Conservation (phyloP, 2,113 vertebrate genomes). For the Zosterops pallidus region DNA sequence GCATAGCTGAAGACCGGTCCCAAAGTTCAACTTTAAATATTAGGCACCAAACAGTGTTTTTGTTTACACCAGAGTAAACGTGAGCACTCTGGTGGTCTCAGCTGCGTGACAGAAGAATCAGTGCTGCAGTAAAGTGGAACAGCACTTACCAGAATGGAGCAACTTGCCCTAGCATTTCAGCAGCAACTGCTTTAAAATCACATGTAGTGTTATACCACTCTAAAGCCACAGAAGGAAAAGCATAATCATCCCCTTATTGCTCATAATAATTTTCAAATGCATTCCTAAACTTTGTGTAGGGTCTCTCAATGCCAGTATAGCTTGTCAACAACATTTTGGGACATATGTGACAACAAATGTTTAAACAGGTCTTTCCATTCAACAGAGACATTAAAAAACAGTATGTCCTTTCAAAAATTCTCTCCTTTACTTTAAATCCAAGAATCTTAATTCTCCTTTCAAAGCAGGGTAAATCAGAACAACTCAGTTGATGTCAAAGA, state of each 20-base stretch:
- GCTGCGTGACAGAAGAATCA: not conserved
- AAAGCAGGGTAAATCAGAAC: constrained; percentile 6
- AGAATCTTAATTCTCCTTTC: constrained; percentile 44
- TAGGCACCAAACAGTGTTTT: not conserved
- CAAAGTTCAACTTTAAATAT: not conserved
- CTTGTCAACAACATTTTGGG: constrained; percentile 65
- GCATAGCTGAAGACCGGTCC: not conserved
- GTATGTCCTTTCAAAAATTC: constrained; percentile 28
- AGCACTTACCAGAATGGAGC: not conserved
- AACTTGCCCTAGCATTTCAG: not conserved
- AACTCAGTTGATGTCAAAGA: not conserved
- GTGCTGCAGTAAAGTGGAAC: not conserved
- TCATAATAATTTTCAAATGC: constrained; percentile 30
- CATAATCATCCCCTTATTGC: constrained; percentile 24
- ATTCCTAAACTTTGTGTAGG: constrained; percentile 60
- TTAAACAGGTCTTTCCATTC: constrained; percentile 50
- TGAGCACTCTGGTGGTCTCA: not conserved
- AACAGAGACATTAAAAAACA: constrained; percentile 23
- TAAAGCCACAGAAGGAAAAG: constrained; percentile 37
- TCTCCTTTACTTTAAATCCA: constrained; percentile 37
- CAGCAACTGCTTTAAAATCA: constrained; percentile 22
- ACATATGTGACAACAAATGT: constrained; percentile 62
- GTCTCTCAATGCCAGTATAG: constrained; percentile 61
- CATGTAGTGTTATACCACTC: not conserved
- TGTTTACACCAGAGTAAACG: not conserved